Conservation (phyloP, 2,888 invertebrate species). For the Achlya flavicornis region DNA sequence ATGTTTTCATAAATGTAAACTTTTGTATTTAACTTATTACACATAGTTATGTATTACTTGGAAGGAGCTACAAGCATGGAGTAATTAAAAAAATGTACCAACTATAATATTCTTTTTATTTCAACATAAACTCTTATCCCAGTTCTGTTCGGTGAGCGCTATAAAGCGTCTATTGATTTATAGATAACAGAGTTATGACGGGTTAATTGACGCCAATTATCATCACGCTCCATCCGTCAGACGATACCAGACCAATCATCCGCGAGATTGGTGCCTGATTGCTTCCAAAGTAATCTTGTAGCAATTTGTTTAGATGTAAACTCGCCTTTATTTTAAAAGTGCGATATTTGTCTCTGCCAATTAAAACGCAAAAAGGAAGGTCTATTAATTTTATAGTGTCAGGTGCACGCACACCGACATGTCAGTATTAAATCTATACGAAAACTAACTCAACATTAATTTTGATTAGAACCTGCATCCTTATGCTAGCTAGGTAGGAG, state of each 20-base stretch:
- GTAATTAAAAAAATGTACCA: conserved; percentile 5
- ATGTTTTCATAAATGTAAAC: no score
- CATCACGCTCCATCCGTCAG: conserved; percentile 39
- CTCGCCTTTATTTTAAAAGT: background rate
- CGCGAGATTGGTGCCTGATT: conserved; percentile 38
- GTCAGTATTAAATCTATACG: no score
- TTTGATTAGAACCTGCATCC: no score
- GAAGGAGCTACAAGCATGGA: conserved; percentile 16
- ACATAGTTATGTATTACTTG: conserved; percentile 29
- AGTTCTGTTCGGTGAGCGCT: conserved; percentile 23
- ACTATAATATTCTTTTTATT: background rate
- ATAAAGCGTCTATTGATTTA: conserved; percentile 53
- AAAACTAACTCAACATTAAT: no score
- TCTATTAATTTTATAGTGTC: background rate
- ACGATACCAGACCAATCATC: conserved; percentile 33
- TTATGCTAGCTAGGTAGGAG: no score
- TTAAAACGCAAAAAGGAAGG: background rate
- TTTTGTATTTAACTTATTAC: no score
- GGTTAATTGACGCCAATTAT: conserved; percentile 57
- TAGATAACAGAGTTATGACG: conserved; percentile 53
- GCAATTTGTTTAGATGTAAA: conserved; percentile 25
- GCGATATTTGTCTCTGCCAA: background rate
- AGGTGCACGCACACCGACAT: no score
- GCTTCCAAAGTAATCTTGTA: conserved; percentile 38
- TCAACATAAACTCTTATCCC: background rate